Evolutionary conservation across 2,113 vertebrate genomes (phyloP).

Genomic region (Oenanthe melanoleuca): DNA sequence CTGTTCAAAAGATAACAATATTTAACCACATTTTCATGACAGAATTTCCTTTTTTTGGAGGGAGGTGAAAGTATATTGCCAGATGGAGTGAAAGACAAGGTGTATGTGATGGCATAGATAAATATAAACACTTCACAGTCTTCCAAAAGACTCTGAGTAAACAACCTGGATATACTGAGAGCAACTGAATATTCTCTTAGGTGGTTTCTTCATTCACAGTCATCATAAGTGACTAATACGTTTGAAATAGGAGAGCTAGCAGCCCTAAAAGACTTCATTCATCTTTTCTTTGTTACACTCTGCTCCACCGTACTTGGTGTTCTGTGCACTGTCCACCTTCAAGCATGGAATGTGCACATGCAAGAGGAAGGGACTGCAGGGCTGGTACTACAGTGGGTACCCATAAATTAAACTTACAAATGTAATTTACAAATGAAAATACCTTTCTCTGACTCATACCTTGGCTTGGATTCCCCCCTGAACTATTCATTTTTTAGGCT

Average conservation of each 20-base stretch:
- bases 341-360: background rate
- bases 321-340: background rate
- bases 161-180: background rate
- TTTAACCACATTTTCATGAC: background rate
- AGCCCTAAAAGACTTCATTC: background rate
- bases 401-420: background rate
- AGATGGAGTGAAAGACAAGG: background rate
- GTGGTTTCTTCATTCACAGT: background rate
- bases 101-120: background rate
- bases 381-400: background rate
- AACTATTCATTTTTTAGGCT: background rate
- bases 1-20: background rate
- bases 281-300: background rate
- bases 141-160: background rate
- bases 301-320: background rate
- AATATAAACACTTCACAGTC: background rate
- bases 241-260: background rate
- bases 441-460: background rate
- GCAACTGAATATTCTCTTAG: background rate
- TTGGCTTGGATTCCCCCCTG: background rate
- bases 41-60: background rate
- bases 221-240: background rate
- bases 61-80: background rate
- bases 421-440: background rate
- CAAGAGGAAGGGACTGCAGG: background rate